These are phyloP conservation scores for Serripes groenlandicus DNA, from an alignment of 2,888 invertebrate genomes.

Conservation along the genomic window DNA sequence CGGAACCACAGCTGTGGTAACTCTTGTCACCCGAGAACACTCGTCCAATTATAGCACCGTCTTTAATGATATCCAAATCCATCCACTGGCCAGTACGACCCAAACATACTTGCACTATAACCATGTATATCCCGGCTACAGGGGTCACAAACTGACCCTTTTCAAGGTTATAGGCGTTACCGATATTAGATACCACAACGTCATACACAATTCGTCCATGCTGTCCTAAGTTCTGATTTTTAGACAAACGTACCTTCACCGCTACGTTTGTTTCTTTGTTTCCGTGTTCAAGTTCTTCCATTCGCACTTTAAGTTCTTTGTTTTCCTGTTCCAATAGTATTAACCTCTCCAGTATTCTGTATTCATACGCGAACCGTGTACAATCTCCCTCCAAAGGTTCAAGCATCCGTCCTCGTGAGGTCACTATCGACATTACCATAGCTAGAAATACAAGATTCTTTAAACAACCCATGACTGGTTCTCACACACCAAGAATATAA, in stretches of 20 bases:
- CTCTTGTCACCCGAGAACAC: constrained; percentile 29
- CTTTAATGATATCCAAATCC: constrained; percentile 27
- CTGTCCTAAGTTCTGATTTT: neutral
- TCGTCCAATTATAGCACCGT: constrained; percentile 26
- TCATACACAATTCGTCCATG: neutral
- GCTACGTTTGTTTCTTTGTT: neutral
- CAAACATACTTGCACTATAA: constrained; percentile 23
- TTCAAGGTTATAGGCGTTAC: neutral
- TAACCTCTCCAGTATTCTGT: neutral
- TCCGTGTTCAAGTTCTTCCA: neutral
- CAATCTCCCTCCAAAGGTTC: constrained; percentile 17
- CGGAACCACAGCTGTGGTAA: constrained; percentile 29
- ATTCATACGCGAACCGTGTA: constrained; percentile 32
- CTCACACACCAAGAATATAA: no score
- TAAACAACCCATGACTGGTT: no score
- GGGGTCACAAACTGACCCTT: neutral
- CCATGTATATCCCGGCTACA: neutral
- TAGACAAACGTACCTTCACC: neutral
- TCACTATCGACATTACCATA: no score
- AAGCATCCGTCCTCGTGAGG: no score
- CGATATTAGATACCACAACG: neutral
- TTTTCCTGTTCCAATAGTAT: neutral
- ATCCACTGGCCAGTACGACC: constrained; percentile 10
- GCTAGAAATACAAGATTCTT: no score
- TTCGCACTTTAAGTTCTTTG: neutral